Evolutionary conservation across 2,113 vertebrate genomes (phyloP).

Genomic region (Bothrops jararaca): DNA sequence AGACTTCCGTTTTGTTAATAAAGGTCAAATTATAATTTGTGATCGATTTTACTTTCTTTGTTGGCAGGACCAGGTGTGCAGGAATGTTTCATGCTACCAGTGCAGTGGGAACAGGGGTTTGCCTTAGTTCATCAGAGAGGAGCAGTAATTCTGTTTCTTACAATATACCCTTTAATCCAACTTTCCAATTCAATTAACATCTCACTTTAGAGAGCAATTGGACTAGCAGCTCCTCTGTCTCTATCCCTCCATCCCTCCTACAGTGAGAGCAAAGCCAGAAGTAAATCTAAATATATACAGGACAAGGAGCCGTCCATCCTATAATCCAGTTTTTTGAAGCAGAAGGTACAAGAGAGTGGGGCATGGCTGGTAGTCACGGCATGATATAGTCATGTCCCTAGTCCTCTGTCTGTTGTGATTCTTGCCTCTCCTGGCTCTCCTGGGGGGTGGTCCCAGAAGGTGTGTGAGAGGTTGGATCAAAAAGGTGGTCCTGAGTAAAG

Average conservation of each 20-base stretch:
- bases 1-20: neutral
- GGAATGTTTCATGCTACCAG: neutral
- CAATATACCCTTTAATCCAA: neutral
- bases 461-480: neutral
- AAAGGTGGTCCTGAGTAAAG: neutral
- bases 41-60: neutral
- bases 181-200: neutral
- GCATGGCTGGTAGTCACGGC: neutral
- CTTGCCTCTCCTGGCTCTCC: neutral
- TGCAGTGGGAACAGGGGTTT: neutral
- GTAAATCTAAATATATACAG: neutral
- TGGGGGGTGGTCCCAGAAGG: neutral
- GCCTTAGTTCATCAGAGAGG: neutral
- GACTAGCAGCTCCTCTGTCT: neutral
- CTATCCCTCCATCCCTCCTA: neutral
- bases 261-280: neutral
- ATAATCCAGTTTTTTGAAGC: neutral
- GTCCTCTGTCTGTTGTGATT: neutral
- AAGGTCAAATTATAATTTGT: neutral
- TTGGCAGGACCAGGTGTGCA: neutral
- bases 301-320: neutral
- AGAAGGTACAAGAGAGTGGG: neutral
- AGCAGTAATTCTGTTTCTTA: neutral
- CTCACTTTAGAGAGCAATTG: neutral
- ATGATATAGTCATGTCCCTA: neutral